A percentile compares a stretch with the other conserved stretches of the same genome.
Evolutionary conservation across 2,888 invertebrate genomes (phyloP).

Genomic region (Yponomeuta cagnagella): DNA sequence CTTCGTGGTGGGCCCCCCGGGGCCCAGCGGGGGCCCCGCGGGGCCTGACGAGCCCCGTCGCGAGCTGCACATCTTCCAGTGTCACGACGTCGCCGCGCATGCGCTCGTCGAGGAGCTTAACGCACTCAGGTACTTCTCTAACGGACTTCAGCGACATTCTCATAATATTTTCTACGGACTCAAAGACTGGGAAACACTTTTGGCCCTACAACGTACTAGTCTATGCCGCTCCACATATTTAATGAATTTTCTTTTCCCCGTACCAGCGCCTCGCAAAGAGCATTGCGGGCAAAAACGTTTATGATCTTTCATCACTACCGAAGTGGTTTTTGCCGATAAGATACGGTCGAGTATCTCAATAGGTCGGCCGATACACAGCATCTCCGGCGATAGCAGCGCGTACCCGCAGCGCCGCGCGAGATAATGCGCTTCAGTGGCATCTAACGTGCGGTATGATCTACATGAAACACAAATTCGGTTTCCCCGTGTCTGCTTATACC

Average conservation of each 20-base stretch:
- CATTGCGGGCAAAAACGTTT: too few relatives aligned
- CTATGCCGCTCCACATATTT: too few relatives aligned
- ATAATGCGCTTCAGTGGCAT: neutral
- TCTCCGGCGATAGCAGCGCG: neutral
- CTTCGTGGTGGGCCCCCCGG: slow-evolving; percentile 88
- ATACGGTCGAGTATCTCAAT: neutral
- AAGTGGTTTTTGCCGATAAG: neutral
- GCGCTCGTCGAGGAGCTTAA: slow-evolving; percentile 88
- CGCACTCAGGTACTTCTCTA: slow-evolving; percentile 69
- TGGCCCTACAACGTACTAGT: too few relatives aligned
- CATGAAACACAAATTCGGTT: slow-evolving; percentile 27
- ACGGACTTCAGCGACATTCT: too few relatives aligned
- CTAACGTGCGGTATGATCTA: slow-evolving; percentile 20
- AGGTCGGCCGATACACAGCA: neutral
- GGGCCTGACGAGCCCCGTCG: slow-evolving; percentile 62
- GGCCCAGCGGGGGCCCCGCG: slow-evolving; percentile 21
- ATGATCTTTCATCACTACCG: neutral
- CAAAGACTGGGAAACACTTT: too few relatives aligned
- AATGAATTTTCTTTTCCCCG: too few relatives aligned
- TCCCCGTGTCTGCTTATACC: slow-evolving; percentile 42
- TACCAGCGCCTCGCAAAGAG: too few relatives aligned
- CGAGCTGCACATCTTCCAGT: slow-evolving; percentile 98
- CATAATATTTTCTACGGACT: too few relatives aligned
- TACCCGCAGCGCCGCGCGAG: neutral
- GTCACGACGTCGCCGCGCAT: slow-evolving; percentile 85